Conservation (phyloP, 2,888 invertebrate species). For the Congeria kusceri region DNA sequence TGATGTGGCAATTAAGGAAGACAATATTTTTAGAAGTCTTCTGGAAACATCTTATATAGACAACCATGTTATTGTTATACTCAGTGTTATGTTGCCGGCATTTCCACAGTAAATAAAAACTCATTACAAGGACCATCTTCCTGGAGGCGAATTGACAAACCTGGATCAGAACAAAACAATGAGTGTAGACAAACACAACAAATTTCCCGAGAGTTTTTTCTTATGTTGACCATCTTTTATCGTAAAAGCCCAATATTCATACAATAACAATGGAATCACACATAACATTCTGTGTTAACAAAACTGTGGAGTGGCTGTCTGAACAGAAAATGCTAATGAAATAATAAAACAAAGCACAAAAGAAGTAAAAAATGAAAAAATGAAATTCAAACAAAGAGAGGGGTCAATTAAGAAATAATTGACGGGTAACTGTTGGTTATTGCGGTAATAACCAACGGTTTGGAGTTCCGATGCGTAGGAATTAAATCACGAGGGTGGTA, state of each 20-base stretch:
- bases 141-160: not conserved
- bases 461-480: too few species aligned
- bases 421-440: too few species aligned
- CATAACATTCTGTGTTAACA: slow-evolving; percentile 16
- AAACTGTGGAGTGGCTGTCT: slow-evolving; percentile 16
- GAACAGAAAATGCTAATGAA: slow-evolving; percentile 3
- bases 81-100: slow-evolving; percentile 15
- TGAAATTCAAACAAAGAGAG: slow-evolving; percentile 27
- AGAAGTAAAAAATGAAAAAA: slow-evolving; percentile 22
- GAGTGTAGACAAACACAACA: slow-evolving; percentile 36
- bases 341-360: slow-evolving; percentile 11
- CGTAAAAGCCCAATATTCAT: slow-evolving; percentile 22
- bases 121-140: slow-evolving; percentile 18
- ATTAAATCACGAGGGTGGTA: too few species aligned
- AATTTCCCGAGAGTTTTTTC: slow-evolving; percentile 34
- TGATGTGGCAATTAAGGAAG: slow-evolving; percentile 15
- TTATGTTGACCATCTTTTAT: slow-evolving; percentile 11
- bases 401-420: too few species aligned
- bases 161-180: slow-evolving; percentile 1
- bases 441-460: too few species aligned
- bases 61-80: slow-evolving; percentile 5
- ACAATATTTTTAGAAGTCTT: slow-evolving; percentile 7
- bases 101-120: slow-evolving; percentile 5
- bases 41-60: not conserved
- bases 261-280: slow-evolving; percentile 17